Evolutionary conservation across 2,888 invertebrate species (phyloP), one percentile per base, ranked within the genome.

Genomic region (Tipula helvola): DNA sequence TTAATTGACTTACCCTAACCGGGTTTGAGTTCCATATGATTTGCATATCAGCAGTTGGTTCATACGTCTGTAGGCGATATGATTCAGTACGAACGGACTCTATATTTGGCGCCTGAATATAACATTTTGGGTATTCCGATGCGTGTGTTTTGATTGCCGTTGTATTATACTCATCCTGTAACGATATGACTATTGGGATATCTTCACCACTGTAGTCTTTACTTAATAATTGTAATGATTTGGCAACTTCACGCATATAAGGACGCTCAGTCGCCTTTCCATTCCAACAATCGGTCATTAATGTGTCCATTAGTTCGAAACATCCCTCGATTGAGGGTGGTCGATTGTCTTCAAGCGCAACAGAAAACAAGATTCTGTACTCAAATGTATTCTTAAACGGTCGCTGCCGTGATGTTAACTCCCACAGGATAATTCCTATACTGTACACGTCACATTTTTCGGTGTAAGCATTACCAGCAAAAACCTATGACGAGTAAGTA

Each of bases 381-480:
- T n/a, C n/a, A n/a, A n/a, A 96, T 94, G 13, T 95, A 95, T 44
- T 95, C 95, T 96, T 96, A 91, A 97, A 99, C 0, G 98, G 98
- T 91, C 96, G 96, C 90, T 95, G 94, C 88, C 99, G 93, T 0
- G 99, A 96, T 86, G 99, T 91, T 42, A 99, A 96, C 91, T 99
- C 99, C 99, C 99, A 99, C 86, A 99, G 92, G 87, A 99, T 98
- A 88, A 99, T 98, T 13, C 98, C 98, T 97, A 98, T 98, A 90
- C 98, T 98, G 91, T 98, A 99, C 36, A 99, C 97, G 93, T 99
- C 99, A 94, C 99, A 99, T 92, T 99, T 99, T 91, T 99, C 98
- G 87, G 97, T 97, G 90, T 99, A 99, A 87, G 95, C 95, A 87
- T 95, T 96, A 42, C 97, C 96, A 93, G 95, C 93, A 91, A 95